Evolutionary conservation across 2,113 vertebrate species (phyloP).

Genomic region (Oenanthe melanoleuca): DNA sequence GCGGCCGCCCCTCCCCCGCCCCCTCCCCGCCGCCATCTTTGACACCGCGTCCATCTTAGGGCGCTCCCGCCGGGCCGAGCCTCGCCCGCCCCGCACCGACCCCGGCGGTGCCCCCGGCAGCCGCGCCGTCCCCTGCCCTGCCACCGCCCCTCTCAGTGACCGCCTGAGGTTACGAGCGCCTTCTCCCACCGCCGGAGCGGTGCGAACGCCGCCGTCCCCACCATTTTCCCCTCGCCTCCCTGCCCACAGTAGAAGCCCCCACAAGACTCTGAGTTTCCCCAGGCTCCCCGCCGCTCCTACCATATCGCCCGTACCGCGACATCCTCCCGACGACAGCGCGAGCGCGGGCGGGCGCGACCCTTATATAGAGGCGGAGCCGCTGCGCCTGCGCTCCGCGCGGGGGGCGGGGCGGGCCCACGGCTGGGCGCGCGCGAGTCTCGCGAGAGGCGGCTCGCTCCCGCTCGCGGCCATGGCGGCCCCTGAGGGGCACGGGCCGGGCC

Average conservation of each 20-base stretch:
- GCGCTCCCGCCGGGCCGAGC: too few relatives aligned
- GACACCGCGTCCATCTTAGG: too few relatives aligned
- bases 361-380: accelerated
- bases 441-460: neutral
- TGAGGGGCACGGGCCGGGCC: accelerated
- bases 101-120: too few relatives aligned
- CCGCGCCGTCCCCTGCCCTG: neutral
- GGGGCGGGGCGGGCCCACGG: neutral
- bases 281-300: accelerated
- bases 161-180: too few relatives aligned
- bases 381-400: neutral
- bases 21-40: too few relatives aligned
- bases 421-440: neutral
- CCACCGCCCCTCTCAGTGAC: neutral
- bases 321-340: neutral
- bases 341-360: accelerated
- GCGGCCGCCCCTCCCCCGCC: too few relatives aligned
- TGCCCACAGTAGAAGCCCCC: too few relatives aligned
- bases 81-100: too few relatives aligned
- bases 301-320: constrained; percentile 49
- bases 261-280: accelerated
- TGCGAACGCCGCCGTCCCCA: accelerated
- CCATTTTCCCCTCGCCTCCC: neutral
- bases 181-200: too few relatives aligned
- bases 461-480: accelerated